These are phyloP conservation scores for Saccostrea cuccullata DNA, from an alignment of 1,140 invertebrate species.

Conservation along the genomic window DNA sequence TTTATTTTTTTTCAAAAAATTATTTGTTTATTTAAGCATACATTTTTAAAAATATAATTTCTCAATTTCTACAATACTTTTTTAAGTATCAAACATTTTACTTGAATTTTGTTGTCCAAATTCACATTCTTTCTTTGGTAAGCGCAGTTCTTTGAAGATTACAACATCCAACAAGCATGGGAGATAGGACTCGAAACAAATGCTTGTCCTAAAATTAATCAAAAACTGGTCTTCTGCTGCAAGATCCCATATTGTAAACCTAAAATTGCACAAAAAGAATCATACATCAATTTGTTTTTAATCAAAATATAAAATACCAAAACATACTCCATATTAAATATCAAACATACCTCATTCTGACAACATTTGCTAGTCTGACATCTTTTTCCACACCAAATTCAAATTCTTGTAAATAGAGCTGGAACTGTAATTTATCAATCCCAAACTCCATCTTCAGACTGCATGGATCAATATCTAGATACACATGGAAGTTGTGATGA, in stretches of 20 bases:
- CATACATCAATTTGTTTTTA: too few relatives aligned
- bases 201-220: constrained; percentile 26
- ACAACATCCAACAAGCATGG: not conserved
- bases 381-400: constrained; percentile 3
- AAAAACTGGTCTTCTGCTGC: constrained; percentile 24
- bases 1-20: too few relatives aligned
- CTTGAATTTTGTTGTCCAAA: constrained; percentile 1
- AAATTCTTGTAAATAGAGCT: constrained; percentile 34
- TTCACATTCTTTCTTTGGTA: constrained; percentile 26
- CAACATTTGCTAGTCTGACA: constrained; percentile 28
- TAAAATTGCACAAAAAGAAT: not conserved
- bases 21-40: too few relatives aligned
- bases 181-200: constrained; percentile 33
- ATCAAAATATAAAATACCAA: too few relatives aligned
- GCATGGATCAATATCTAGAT: constrained; percentile 36
- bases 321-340: not conserved
- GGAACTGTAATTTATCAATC: constrained; percentile 39
- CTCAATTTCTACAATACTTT: too few relatives aligned
- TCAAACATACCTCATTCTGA: constrained; percentile 37
- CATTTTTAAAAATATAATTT: too few relatives aligned
- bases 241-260: constrained; percentile 42
- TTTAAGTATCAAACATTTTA: not conserved
- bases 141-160: not conserved
- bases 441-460: constrained; percentile 12
- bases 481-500: constrained; percentile 33